Evolutionary conservation across 1,140 invertebrate species (phyloP).

Genomic region (Mactra quadrangularis): DNA sequence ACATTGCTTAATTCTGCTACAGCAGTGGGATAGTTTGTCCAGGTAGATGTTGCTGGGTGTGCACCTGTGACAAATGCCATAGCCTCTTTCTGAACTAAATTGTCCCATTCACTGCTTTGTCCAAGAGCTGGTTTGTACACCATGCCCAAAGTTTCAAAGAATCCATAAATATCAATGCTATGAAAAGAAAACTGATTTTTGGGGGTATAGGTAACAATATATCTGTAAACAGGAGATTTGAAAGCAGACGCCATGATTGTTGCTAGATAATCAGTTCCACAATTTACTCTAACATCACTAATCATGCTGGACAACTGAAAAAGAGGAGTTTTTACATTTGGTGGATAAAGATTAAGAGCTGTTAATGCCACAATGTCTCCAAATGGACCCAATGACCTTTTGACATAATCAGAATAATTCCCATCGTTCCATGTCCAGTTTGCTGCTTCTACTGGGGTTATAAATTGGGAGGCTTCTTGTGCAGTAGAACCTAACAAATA

Average conservation of each 20-base stretch:
- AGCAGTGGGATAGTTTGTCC: background rate
- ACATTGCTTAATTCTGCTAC: conserved; percentile 4
- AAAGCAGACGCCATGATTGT: background rate
- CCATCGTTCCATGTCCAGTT: conserved; percentile 60
- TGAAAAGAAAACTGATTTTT: conserved; percentile 58
- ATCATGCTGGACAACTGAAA: conserved; percentile 41
- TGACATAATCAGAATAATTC: conserved; percentile 39
- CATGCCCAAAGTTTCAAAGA: conserved; percentile 57
- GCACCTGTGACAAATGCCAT: conserved; percentile 25
- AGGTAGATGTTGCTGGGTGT: conserved; percentile 6
- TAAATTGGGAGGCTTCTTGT: conserved; percentile 52
- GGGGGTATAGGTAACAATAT: conserved; percentile 32
- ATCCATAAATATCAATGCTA: conserved; percentile 65
- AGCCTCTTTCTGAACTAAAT: conserved; percentile 17
- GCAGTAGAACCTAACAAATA: conserved; percentile 60
- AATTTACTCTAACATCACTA: conserved; percentile 28
- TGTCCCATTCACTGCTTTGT: background rate
- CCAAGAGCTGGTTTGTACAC: background rate
- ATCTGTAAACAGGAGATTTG: conserved; percentile 43
- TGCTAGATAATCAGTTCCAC: conserved; percentile 45
- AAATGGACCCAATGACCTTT: conserved; percentile 29
- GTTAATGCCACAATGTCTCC: conserved; percentile 1
- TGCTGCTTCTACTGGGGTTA: conserved; percentile 7
- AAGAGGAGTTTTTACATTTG: conserved; percentile 16
- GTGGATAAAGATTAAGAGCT: conserved; percentile 44